Conservation (phyloP, 2,113 vertebrate species). For the Xyrauchen texanus region DNA sequence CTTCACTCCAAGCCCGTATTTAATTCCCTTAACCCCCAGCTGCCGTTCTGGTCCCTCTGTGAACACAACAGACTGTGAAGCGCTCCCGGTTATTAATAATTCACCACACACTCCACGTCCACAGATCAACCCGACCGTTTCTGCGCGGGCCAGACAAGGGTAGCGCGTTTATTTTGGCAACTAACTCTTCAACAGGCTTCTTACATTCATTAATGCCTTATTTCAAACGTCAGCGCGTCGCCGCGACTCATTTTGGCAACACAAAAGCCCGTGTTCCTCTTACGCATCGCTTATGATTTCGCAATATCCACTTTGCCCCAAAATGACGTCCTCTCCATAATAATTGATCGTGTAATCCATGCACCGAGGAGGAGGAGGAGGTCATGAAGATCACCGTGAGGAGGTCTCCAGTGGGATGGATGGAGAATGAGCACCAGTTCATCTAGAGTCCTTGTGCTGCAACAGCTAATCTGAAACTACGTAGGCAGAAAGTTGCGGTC, state of each 20-base stretch:
- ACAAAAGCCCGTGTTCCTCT: constrained; percentile 2
- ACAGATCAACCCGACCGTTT: constrained; percentile 56
- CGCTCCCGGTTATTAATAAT: constrained; percentile 81
- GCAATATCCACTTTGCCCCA: constrained; percentile 49
- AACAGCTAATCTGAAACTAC: constrained; percentile 72
- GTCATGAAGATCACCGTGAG: constrained; percentile 21
- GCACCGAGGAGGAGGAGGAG: constrained; percentile 60
- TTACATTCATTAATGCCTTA: constrained; percentile 1
- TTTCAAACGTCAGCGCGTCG: constrained; percentile 26
- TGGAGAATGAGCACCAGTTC: constrained; percentile 48
- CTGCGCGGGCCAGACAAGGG: constrained; percentile 3
- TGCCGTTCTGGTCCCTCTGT: constrained; percentile 77
- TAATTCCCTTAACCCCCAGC: constrained; percentile 81
- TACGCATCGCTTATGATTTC: constrained; percentile 38
- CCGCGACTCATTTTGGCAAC: not conserved
- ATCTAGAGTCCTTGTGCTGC: constrained; percentile 51
- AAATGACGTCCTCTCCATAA: constrained; percentile 44
- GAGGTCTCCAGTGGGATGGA: constrained; percentile 47
- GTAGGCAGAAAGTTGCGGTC: constrained; percentile 51
- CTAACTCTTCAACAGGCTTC: not conserved
- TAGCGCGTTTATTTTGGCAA: constrained; percentile 37
- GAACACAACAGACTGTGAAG: constrained; percentile 76
- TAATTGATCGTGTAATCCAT: constrained; percentile 49
- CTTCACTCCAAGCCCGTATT: constrained; percentile 79
- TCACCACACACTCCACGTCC: constrained; percentile 71